Conservation (phyloP, 2,113 vertebrate species). For the Lycocorax pyrrhopterus region DNA sequence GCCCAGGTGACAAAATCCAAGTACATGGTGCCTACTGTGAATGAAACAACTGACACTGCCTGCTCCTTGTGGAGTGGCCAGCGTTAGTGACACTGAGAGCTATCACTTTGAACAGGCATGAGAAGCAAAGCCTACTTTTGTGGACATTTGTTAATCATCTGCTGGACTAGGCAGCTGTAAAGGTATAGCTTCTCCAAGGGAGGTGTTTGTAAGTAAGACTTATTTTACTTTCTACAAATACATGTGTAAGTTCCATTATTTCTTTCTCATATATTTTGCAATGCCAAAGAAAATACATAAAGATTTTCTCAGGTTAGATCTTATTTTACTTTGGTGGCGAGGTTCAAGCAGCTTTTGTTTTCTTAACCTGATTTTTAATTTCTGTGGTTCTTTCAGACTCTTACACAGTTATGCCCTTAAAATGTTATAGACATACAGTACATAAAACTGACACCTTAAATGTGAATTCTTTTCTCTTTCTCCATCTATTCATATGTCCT, state of each 20-base stretch:
- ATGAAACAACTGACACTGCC: background rate
- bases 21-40: background rate
- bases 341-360: background rate
- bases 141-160: background rate
- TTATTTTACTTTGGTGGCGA: background rate
- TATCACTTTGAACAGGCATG: background rate
- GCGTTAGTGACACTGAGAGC: background rate
- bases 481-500: background rate
- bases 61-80: background rate
- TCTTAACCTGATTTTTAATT: background rate
- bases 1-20: constrained; percentile 39
- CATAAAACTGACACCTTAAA: background rate
- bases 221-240: background rate
- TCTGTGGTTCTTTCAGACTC: background rate
- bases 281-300: background rate
- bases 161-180: background rate
- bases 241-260: background rate
- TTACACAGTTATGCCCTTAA: background rate
- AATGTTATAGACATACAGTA: background rate
- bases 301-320: background rate
- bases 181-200: background rate
- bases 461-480: background rate
- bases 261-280: background rate
- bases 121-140: background rate
- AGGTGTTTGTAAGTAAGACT: background rate